Percentiles rank a stretch among this genome's conserved stretches.
These are phyloP conservation scores for Struthio camelus DNA, from an alignment of 2,113 vertebrate genomes.

Conservation along the genomic window DNA sequence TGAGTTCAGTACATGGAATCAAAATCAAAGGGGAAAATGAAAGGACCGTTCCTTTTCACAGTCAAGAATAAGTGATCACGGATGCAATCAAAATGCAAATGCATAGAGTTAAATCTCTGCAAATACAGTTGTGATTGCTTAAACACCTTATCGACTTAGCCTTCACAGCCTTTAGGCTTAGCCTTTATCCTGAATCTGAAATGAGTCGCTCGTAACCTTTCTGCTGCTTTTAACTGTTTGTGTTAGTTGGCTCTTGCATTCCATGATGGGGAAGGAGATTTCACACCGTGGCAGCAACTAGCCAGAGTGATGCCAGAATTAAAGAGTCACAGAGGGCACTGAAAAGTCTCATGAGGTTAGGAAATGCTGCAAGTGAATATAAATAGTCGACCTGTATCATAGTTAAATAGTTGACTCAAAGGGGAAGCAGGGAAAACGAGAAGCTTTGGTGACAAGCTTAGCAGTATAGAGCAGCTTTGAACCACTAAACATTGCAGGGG, in stretches of 20 bases:
- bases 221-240: not conserved
- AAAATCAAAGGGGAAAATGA: slow-evolving; percentile 27
- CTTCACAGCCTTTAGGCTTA: slow-evolving; percentile 37
- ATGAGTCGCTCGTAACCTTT: slow-evolving; percentile 1
- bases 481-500: not conserved
- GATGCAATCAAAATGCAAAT: slow-evolving; percentile 71
- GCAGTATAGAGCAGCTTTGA: not conserved
- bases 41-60: slow-evolving; percentile 27
- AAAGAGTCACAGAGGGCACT: not conserved
- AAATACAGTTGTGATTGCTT: slow-evolving; percentile 38
- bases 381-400: not conserved
- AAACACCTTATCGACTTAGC: slow-evolving; percentile 33
- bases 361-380: not conserved
- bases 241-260: not conserved
- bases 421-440: not conserved
- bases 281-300: not conserved
- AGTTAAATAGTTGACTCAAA: not conserved
- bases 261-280: not conserved
- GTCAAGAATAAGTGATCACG: slow-evolving; percentile 43
- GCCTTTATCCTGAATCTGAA: slow-evolving; percentile 24
- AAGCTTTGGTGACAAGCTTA: not conserved
- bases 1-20: slow-evolving; percentile 5
- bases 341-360: not conserved
- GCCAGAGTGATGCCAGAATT: not conserved
- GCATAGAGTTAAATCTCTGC: slow-evolving; percentile 15